Base-by-base conservation (phyloP, 1,140 invertebrate species). In the Sweltsa coloradensis region DNA sequence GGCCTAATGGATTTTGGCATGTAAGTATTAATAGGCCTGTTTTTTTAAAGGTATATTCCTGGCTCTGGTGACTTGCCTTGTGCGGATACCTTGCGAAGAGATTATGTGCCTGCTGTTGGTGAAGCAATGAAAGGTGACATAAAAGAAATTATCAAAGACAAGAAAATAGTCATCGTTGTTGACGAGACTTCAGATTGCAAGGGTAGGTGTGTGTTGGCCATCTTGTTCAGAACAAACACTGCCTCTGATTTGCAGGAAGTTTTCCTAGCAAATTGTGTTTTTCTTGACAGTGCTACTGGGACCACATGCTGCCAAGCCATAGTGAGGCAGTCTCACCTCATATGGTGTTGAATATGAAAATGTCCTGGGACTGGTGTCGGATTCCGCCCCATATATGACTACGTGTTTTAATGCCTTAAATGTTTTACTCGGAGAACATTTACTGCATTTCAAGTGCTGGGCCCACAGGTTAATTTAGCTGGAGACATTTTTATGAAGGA, bases 41-140 rank as follows among this genome's bases (percentile, higher is more conserved):
- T n/a, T n/a, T 37, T 9, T 37, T 37, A 19, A 16, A 37, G 36
- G 11, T 37, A 37, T 22, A 37, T 37, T n/a, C 36, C 36, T 5
- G 36, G 36, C 5, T 37, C 36, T 37, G 36, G 36, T 37, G 36
- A 37, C 36, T 19, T 37, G 23, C 36, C 36, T 19, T 22, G 23
- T 19, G 36, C 36, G 5, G 36, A 5, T 5, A 37, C 5, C 18
- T 22, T 37, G 7, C 4, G n/a, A n/a, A 37, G 36, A 19, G 36
- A 37, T 19, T 37, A 37, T 37, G 36, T 37, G 18, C 36, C 36
- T 19, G 36, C 36, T 5, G 36, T 37, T 5, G 5, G 11, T 37
- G 36, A 37, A 3, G 4, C n/a, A 19, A 5, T 5, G n/a, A 11
- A 9, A 9, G n/a, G n/a, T 19, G 36, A 37, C 18, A 37, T 37